These are phyloP conservation scores for Calliphora vicina DNA, from an alignment of 1,140 invertebrate species.

Conservation along the genomic window DNA sequence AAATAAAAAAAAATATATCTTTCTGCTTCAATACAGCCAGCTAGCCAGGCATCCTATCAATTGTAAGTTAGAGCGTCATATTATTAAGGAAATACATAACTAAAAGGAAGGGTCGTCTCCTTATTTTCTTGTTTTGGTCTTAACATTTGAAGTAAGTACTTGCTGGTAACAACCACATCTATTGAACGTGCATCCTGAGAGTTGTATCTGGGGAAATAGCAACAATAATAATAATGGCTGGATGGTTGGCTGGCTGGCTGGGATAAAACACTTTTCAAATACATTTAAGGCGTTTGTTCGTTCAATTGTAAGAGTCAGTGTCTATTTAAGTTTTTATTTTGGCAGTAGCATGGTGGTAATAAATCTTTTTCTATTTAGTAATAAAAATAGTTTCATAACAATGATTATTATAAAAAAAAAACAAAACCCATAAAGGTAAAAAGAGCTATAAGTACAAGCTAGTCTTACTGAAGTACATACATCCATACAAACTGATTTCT, in stretches of 20 bases:
- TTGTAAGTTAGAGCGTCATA: not conserved
- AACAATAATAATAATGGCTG: too few species aligned
- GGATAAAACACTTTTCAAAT: not conserved
- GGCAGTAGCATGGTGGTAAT: slow-evolving; percentile 32
- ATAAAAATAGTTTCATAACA: slow-evolving; percentile 11
- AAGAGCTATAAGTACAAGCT: not conserved
- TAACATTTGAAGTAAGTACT: not conserved
- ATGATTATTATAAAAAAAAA: not conserved
- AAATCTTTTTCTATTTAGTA: slow-evolving; percentile 30
- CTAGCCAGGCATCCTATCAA: not conserved
- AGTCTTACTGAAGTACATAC: not conserved
- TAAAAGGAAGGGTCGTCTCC: not conserved
- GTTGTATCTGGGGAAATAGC: too few species aligned
- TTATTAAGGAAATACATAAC: not conserved
- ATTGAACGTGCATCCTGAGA: not conserved
- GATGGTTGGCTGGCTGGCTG: too few species aligned
- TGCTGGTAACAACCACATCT: not conserved
- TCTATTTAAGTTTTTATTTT: slow-evolving; percentile 15
- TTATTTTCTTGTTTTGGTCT: not conserved
- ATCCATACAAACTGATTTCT: too few species aligned
- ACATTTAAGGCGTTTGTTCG: not conserved
- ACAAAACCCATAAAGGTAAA: not conserved
- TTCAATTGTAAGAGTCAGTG: not conserved
- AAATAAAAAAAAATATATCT: too few species aligned
- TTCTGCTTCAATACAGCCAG: not conserved